Evolutionary conservation across 1,140 invertebrate genomes (phyloP).

Genomic region (Capitella teleta): DNA sequence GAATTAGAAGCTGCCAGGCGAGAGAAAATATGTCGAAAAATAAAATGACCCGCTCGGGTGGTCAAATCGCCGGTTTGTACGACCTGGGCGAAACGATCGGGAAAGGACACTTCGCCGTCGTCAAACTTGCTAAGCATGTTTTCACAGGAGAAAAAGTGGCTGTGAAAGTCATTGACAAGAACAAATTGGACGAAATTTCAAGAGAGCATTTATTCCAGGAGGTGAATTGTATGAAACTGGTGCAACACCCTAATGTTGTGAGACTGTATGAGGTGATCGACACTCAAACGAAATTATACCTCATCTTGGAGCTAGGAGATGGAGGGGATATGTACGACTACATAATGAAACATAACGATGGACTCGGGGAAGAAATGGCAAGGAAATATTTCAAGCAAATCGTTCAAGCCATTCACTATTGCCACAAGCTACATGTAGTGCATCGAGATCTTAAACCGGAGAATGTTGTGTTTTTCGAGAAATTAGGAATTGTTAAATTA

Average conservation of each 20-base stretch:
- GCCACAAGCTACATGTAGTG: conserved; percentile 86
- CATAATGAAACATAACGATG: conserved; percentile 82
- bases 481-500: conserved; percentile 90
- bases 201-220: conserved; percentile 92
- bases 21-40: not conserved
- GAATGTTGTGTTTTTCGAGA: conserved; percentile 98
- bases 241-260: conserved; percentile 97
- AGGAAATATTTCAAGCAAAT: conserved; percentile 90
- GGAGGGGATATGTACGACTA: conserved; percentile 98
- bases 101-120: conserved; percentile 92
- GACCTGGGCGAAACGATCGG: conserved; percentile 80
- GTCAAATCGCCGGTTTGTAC: conserved; percentile 90
- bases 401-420: conserved; percentile 92
- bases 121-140: conserved; percentile 94
- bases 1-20: not conserved
- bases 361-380: conserved; percentile 57
- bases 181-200: conserved; percentile 91
- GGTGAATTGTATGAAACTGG: conserved; percentile 93
- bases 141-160: conserved; percentile 97
- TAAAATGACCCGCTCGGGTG: conserved; percentile 39
- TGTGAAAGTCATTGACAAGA: conserved; percentile 88
- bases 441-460: conserved; percentile 96
- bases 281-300: conserved; percentile 57
- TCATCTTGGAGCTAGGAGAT: conserved; percentile 96
- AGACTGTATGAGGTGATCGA: conserved; percentile 98